Percentiles rank a stretch among this genome's conserved stretches.
phyloP scores from a whole-genome alignment of 53 echinoderm and acorn worm genomes.

The Hippasteria phrygiana region DNA sequence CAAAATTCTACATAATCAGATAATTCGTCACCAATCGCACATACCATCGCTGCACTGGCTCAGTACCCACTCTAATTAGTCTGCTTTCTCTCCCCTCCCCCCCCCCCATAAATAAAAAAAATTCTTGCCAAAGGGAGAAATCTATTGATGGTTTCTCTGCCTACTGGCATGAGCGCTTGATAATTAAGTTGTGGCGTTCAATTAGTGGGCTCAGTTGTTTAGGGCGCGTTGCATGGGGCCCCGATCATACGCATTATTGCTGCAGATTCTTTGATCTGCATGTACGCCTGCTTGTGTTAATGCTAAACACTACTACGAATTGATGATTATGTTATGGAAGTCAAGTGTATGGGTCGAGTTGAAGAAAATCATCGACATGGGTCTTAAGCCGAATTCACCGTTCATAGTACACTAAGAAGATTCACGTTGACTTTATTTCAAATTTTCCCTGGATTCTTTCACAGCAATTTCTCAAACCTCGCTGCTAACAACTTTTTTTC shows the following conservation, averaged over 20 bases:
- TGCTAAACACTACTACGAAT: neutral
- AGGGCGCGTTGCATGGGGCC: neutral
- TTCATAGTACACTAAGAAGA: too few species aligned
- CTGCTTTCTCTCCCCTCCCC: neutral
- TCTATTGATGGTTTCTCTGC: slow-evolving; percentile 24
- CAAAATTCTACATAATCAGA: neutral
- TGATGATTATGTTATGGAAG: neutral
- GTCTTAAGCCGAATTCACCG: too few species aligned
- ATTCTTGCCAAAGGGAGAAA: slow-evolving; percentile 6
- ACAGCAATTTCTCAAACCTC: too few species aligned
- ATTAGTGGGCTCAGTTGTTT: neutral
- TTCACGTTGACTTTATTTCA: too few species aligned
- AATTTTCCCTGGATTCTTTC: too few species aligned
- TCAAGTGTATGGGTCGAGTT: neutral
- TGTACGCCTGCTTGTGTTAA: neutral
- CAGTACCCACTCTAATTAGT: neutral
- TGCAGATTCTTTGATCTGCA: neutral
- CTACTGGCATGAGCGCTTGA: neutral
- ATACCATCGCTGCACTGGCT: neutral
- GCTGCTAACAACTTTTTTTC: too few species aligned
- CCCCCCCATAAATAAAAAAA: neutral
- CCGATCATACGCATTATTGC: neutral
- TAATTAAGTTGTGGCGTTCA: slow-evolving; percentile 30
- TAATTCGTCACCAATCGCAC: neutral
- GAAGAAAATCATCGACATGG: too few species aligned